These are phyloP conservation scores for Nomada lathburiana DNA, from an alignment of 2,888 invertebrate species.

Conservation along the genomic window DNA sequence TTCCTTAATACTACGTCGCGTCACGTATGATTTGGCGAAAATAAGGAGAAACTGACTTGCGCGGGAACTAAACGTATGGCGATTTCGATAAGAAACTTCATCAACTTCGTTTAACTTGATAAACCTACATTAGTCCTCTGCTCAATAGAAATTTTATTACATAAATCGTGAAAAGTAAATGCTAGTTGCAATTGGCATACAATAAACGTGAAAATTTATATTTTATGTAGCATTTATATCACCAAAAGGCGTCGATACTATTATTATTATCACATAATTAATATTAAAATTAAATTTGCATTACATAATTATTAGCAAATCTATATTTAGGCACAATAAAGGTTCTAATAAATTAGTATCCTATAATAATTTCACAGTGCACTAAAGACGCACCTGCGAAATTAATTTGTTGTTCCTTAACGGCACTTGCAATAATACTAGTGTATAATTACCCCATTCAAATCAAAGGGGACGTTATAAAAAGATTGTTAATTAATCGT, in stretches of 20 bases:
- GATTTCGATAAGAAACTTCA: constrained; percentile 21
- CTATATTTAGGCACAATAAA: neutral
- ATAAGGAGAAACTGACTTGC: constrained; percentile 3
- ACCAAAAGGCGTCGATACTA: no score
- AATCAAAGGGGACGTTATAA: no score
- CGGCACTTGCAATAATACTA: no score
- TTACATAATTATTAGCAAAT: neutral
- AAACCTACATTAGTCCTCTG: constrained; percentile 14
- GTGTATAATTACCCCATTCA: no score
- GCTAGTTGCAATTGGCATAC: no score
- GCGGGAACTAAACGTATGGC: neutral
- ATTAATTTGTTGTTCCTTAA: no score
- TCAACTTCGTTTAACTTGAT: constrained; percentile 28
- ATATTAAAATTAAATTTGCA: no score
- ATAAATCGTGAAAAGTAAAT: neutral
- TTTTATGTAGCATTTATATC: no score
- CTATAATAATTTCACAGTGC: neutral
- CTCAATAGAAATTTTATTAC: neutral
- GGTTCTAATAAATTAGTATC: neutral
- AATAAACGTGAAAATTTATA: neutral
- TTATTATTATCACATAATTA: no score
- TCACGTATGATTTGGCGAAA: neutral
- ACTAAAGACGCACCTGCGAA: neutral
- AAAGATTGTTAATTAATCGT: no score
- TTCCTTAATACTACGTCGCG: neutral